A percentile compares a stretch with the other conserved stretches of the same genome.
Conservation (phyloP, 2,888 invertebrate genomes). For the Drosophila multiciliata region DNA sequence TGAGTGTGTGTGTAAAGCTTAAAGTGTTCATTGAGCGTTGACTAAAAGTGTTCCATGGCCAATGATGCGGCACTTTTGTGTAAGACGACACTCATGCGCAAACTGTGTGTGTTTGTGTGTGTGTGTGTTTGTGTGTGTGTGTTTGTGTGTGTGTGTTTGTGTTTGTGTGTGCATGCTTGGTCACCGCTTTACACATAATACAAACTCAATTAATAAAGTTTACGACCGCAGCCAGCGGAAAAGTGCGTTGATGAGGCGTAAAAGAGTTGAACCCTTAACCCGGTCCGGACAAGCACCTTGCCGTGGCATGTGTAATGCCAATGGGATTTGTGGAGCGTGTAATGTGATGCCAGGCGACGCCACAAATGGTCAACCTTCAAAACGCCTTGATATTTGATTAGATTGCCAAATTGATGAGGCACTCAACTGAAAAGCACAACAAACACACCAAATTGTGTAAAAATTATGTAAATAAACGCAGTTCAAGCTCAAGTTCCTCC, state of each 20-base stretch:
- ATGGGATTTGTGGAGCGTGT: conserved; percentile 38
- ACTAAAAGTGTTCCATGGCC: conserved; percentile 20
- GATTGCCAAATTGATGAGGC: conserved; percentile 49
- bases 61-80: conserved; percentile 52
- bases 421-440: conserved; percentile 20
- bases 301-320: conserved; percentile 21
- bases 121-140: neutral
- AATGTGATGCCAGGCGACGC: conserved; percentile 36
- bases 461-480: conserved; percentile 61
- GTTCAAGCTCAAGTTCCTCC: conserved; percentile 26
- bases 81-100: conserved; percentile 6
- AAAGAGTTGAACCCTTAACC: conserved; percentile 63
- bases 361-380: conserved; percentile 48
- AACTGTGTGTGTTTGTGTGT: neutral
- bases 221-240: conserved; percentile 65
- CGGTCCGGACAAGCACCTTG: conserved; percentile 13
- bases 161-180: neutral
- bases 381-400: conserved; percentile 48
- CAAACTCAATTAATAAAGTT: conserved; percentile 76
- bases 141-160: neutral
- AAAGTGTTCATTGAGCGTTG: conserved; percentile 50
- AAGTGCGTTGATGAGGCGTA: conserved; percentile 74
- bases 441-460: conserved; percentile 24
- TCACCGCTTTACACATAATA: conserved; percentile 48
- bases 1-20: conserved; percentile 18